Conservation (phyloP, 2,888 invertebrate species). For the Arge pagana region DNA sequence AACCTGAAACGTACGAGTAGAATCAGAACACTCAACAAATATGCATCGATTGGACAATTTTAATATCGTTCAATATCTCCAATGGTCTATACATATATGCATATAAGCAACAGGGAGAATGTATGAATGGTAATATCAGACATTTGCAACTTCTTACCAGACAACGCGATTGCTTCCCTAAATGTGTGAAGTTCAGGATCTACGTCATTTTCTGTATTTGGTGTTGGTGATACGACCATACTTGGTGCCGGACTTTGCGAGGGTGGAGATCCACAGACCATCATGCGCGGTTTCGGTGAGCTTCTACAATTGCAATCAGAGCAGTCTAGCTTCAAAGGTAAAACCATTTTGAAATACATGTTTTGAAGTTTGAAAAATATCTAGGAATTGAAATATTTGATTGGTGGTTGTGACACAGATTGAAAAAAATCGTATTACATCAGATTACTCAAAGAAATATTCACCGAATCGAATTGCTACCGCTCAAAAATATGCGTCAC, state of each 20-base stretch:
- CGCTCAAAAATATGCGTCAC: no score
- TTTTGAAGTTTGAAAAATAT: no score
- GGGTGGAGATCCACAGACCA: slow-evolving; percentile 54
- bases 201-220: slow-evolving; percentile 54
- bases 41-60: background rate
- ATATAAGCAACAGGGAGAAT: background rate
- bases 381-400: no score
- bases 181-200: slow-evolving; percentile 74
- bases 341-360: no score
- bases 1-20: slow-evolving; percentile 47
- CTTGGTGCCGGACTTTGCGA: slow-evolving; percentile 59
- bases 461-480: no score
- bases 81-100: background rate
- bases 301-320: slow-evolving; percentile 48
- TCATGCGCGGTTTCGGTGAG: slow-evolving; percentile 62
- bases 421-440: no score
- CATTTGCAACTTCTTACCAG: slow-evolving; percentile 53
- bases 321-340: no score
- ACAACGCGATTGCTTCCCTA: slow-evolving; percentile 72
- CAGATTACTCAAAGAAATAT: no score
- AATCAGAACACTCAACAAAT: no score
- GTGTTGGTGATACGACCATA: slow-evolving; percentile 55
- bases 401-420: no score
- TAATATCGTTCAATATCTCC: background rate
- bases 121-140: background rate